These are phyloP conservation scores for Odocoileus virginianus DNA, from an alignment of 2,113 vertebrate species.

Conservation along the genomic window DNA sequence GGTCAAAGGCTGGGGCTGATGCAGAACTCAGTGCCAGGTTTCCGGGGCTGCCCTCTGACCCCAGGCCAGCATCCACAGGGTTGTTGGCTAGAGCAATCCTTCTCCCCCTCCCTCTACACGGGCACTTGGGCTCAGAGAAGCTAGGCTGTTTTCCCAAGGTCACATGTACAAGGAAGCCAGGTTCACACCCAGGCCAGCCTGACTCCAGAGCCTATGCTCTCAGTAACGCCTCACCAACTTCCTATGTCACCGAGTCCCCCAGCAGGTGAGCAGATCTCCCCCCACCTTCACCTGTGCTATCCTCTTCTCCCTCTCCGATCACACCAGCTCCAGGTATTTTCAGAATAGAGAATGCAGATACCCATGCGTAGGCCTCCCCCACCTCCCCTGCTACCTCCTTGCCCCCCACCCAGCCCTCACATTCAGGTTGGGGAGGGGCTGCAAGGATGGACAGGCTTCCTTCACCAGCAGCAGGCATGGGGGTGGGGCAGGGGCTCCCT, in stretches of 20 bases:
- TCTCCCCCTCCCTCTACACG: not conserved
- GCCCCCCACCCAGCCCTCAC: not conserved
- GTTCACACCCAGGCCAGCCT: not conserved
- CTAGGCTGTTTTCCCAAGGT: not conserved
- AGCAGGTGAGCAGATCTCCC: not conserved
- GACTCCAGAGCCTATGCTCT: not conserved
- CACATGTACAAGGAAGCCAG: not conserved
- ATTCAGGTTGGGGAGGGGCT: constrained; percentile 36
- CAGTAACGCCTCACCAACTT: not conserved
- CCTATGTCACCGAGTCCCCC: rapidly evolving
- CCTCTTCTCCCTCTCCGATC: too few relatives aligned
- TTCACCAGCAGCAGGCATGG: constrained; percentile 27
- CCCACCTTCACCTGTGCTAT: not conserved
- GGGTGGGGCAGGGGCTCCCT: constrained; percentile 60
- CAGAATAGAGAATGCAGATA: not conserved
- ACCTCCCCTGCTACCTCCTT: not conserved
- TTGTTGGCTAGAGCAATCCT: rapidly evolving
- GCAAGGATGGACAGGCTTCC: constrained; percentile 33
- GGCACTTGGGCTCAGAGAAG: not conserved
- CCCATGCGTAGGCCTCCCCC: rapidly evolving
- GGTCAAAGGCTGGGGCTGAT: too few relatives aligned
- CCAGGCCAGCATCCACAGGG: not conserved
- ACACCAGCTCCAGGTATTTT: rapidly evolving
- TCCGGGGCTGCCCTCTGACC: too few relatives aligned
- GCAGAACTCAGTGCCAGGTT: rapidly evolving